A percentile compares a stretch with the other conserved stretches of the same genome.
Evolutionary conservation across 1,140 invertebrate genomes (phyloP).

Genomic region (Mycetomoellerius zeteki): DNA sequence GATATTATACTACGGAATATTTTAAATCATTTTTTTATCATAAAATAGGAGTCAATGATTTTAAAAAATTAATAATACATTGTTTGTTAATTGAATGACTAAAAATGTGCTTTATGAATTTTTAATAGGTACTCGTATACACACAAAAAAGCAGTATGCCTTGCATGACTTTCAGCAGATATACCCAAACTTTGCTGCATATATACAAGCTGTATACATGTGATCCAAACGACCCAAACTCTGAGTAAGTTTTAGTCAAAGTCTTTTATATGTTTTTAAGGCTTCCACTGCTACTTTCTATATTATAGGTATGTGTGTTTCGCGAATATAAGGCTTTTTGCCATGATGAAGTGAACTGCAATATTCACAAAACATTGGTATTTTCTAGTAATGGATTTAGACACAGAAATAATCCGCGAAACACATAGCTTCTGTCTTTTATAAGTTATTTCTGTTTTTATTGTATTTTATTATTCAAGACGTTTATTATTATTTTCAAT

Average conservation of each 20-base stretch:
- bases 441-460: not conserved
- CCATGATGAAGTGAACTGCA: too few relatives aligned
- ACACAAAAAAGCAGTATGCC: slow-evolving; percentile 89
- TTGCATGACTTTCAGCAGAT: slow-evolving; percentile 90
- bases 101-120: not conserved
- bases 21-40: not conserved
- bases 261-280: too few relatives aligned
- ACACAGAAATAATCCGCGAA: too few relatives aligned
- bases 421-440: not conserved
- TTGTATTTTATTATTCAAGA: not conserved
- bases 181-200: slow-evolving; percentile 89
- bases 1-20: not conserved
- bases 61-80: not conserved
- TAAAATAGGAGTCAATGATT: not conserved
- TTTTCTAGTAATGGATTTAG: too few relatives aligned
- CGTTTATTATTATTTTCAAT: not conserved
- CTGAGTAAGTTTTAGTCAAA: slow-evolving; percentile 84
- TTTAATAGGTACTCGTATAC: slow-evolving; percentile 87
- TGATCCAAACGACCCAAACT: slow-evolving; percentile 87
- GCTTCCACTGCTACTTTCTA: too few relatives aligned
- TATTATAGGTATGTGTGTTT: too few relatives aligned
- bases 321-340: too few relatives aligned
- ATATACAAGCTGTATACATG: slow-evolving; percentile 89
- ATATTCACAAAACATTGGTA: too few relatives aligned
- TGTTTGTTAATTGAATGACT: not conserved